Evolutionary conservation across 2,888 invertebrate species (phyloP), one percentile per base, ranked within the genome.

Genomic region (Eledona agricola): DNA sequence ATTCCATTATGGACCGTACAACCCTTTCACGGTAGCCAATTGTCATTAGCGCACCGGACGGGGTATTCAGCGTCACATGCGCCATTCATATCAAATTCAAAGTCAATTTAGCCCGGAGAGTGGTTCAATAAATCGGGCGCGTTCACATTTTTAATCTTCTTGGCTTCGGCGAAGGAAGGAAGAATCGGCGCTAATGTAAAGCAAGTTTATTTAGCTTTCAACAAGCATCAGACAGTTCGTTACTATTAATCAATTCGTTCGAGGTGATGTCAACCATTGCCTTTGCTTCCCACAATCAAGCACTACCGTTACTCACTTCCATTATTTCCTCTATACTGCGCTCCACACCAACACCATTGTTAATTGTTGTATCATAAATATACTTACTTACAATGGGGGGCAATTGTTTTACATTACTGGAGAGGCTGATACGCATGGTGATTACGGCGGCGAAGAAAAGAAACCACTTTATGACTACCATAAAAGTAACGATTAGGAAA

Each of bases 11-110:
- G 61, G 67, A 57, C 52, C 59, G 65, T 60, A 34, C 67, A 71
- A 70, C 72, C 72, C 72, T 71, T 72, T 69, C 66, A 68, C 67
- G 66, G 62, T 67, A 67, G 71, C 72, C 72, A 72, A 72, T 72
- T 72, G 70, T 72, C 72, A 72, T 72, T 72, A 72, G 70, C 58
- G 63, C 61, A 64, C 67, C 69, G 72, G 72, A 71, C 72, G 51
- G 62, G 67, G 65, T 62, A 66, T 71, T 72, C 70, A 66, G 62
- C 47, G 61, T 67, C 66, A 59, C 62, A 62, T 59, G 63, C 64
- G 59, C 63, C 61, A 71, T 72, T 72, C 70, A 71, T 71, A 72
- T 71, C 67, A 64, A 71, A 72, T 70, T 72, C 71, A 67, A 71
- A 66, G 64, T 70, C 71, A 68, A 71, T 71, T 72, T 71, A 65